A percentile compares a stretch with the other conserved stretches of the same genome.
These are phyloP conservation scores for Ictalurus punctatus DNA, from an alignment of 2,113 vertebrate genomes.

Conservation along the genomic window DNA sequence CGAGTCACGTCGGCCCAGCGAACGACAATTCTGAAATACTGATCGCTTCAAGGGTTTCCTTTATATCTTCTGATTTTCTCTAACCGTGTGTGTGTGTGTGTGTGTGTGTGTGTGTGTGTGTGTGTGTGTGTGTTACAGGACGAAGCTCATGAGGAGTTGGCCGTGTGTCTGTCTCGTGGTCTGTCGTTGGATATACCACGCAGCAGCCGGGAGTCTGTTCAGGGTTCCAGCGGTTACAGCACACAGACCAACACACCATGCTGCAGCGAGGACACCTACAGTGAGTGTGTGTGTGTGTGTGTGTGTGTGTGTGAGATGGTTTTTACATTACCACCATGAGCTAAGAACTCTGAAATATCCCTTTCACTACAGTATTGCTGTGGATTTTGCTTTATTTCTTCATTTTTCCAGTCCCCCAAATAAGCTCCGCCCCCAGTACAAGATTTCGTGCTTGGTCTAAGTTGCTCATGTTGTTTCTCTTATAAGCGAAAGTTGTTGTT, in stretches of 20 bases:
- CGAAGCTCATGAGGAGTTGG: conserved; percentile 83
- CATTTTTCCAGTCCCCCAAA: background rate
- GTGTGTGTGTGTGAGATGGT: background rate
- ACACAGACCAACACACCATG: conserved; percentile 92
- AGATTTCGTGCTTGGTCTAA: background rate
- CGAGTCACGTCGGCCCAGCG: background rate
- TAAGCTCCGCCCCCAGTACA: background rate
- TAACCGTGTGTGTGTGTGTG: background rate
- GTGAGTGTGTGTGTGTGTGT: conserved; percentile 68
- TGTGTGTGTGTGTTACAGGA: conserved; percentile 78
- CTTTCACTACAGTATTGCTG: background rate
- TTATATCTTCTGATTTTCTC: background rate
- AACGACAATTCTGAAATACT: background rate
- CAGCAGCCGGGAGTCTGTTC: conserved; percentile 89
- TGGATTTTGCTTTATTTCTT: background rate
- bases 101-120: background rate
- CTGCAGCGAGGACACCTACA: conserved; percentile 90
- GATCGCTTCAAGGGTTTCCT: background rate
- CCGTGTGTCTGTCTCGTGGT: conserved; percentile 80
- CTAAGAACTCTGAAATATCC: background rate
- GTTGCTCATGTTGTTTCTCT: background rate
- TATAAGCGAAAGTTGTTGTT: background rate
- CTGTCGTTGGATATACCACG: conserved; percentile 86
- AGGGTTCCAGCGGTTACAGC: conserved; percentile 93
- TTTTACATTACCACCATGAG: background rate